Base-by-base conservation (phyloP, 2,797 vertebrate genomes). In the Rhinoraja longicauda region DNA sequence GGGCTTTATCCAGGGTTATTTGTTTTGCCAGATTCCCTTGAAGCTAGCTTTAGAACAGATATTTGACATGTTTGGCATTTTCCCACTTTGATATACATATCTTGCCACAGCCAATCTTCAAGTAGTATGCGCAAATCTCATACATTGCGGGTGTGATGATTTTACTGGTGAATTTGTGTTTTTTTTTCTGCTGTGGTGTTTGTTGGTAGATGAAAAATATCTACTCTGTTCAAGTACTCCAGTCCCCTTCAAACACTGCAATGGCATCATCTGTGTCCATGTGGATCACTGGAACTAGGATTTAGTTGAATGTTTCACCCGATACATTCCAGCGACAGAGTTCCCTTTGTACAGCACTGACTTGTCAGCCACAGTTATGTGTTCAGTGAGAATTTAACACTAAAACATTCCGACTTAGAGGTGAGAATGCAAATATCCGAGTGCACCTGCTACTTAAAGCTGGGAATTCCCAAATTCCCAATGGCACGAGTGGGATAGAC, bases 381-480 rank as follows among this genome's bases (percentile, higher is more conserved):
- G 59, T 88, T 88, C n/a, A 88, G 32, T 67, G 1, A 84, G n/a
- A 15, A 67, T 19, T 88, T 88, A 26, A 88, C 32, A 36, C n/a
- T 62, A 59, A 57, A 86, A 86, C 82, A 57, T 64, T 64, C 59
- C 62, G 59, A 86, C n/a, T 86, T 59, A 19, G 82, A 29, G 82
- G 17, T 19, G n/a, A 36, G 39, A 88, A 32, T 67, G 17, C 59
- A 4, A 21, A 32, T 19, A 67, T 67, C 84, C 32, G 84, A 64
- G 17, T 19, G 15, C 32, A 88, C n/a, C 17, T 88, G 84, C 59
- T 67, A 88, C 6, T 36, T 67, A 88, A 88, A 19, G 32, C n/a
- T 1, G 15, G 32, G 84, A 36, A 67, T 67, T 32, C n/a, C n/a
- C 59, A 88, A 67, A 88, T 88, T 88, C 84, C 84, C 84, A 88